These are phyloP conservation scores for Neria commutata DNA, from an alignment of 2,888 invertebrate genomes.

Conservation along the genomic window DNA sequence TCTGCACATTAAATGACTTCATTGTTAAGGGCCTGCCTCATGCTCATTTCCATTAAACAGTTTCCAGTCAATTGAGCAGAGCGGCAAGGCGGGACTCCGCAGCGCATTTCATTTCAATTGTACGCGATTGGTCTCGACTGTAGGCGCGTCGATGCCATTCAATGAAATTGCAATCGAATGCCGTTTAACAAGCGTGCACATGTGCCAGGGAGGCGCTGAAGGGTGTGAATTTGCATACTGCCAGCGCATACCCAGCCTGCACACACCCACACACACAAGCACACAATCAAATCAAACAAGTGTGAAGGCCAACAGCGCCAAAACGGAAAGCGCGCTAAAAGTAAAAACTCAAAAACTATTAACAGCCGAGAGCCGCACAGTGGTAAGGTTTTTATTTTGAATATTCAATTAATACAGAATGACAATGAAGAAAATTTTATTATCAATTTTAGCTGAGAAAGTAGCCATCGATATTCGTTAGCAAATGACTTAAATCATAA, in stretches of 20 bases:
- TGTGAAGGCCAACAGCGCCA: too few relatives aligned
- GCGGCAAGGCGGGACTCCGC: too few relatives aligned
- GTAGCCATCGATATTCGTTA: too few relatives aligned
- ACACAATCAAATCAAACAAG: not conserved
- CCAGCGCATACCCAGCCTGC: too few relatives aligned
- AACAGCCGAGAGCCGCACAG: not conserved
- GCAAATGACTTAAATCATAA: too few relatives aligned
- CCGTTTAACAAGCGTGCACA: not conserved
- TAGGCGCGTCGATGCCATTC: not conserved
- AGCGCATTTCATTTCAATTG: too few relatives aligned
- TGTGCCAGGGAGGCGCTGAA: not conserved
- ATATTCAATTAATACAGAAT: too few relatives aligned
- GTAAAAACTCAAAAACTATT: not conserved
- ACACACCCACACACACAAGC: not conserved
- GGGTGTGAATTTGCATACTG: not conserved
- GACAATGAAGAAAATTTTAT: too few relatives aligned
- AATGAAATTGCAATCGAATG: constrained; percentile 1
- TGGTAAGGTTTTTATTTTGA: not conserved
- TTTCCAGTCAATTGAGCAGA: constrained; percentile 1
- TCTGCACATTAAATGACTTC: not conserved
- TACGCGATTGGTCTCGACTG: not conserved
- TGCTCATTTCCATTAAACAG: not conserved
- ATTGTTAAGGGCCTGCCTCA: too few relatives aligned
- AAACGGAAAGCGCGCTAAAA: not conserved
- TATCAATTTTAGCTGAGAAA: too few relatives aligned